Conservation (phyloP, 2,797 vertebrate species). For the Euthynnus affinis region DNA sequence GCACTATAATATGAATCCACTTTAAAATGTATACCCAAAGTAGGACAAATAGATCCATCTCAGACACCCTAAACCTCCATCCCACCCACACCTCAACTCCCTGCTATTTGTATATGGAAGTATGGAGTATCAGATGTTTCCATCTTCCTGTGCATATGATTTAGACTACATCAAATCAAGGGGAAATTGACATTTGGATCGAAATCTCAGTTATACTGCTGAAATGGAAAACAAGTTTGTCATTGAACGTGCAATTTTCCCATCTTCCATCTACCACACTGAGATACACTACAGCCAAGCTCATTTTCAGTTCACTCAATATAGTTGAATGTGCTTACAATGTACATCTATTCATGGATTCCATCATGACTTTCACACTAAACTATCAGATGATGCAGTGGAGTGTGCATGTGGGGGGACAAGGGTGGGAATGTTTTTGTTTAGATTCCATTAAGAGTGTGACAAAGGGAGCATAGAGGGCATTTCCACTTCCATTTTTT, state of each 20-base stretch:
- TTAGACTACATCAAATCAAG: no score
- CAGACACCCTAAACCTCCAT: no score
- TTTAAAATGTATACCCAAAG: no score
- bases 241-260: conserved; percentile 49
- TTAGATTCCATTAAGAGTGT: conserved; percentile 82
- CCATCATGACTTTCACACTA: conserved; percentile 54
- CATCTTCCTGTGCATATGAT: no score
- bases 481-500: conserved; percentile 83
- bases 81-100: no score
- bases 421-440: conserved; percentile 61
- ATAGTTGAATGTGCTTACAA: conserved; percentile 39
- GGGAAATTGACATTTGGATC: no score
- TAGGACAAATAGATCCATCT: no score
- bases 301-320: not conserved
- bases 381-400: conserved; percentile 56
- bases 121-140: no score
- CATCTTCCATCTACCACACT: conserved; percentile 36
- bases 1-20: no score
- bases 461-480: conserved; percentile 78
- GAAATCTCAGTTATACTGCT: no score
- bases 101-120: no score
- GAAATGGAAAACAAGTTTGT: conserved; percentile 62
- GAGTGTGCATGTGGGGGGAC: conserved; percentile 15
- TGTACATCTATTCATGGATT: conserved; percentile 57
- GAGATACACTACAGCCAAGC: conserved; percentile 19